Conservation (phyloP, 2,113 vertebrate genomes). For the Rynchops niger region DNA sequence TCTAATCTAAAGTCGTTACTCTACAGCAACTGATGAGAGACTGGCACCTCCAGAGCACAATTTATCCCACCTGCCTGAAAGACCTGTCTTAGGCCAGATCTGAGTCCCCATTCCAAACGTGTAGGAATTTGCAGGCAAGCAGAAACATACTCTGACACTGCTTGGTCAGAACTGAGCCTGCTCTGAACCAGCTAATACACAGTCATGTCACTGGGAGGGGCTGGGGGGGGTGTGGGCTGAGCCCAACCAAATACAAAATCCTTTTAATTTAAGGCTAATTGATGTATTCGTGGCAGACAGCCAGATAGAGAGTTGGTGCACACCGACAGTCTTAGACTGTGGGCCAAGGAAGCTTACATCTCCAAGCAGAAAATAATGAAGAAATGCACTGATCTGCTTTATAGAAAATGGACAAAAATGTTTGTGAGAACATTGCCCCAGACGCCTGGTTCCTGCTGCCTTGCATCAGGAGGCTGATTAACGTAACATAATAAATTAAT, state of each 20-base stretch:
- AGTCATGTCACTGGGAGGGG: background rate
- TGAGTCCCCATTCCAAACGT: background rate
- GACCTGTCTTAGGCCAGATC: background rate
- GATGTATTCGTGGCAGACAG: background rate
- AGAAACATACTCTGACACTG: background rate
- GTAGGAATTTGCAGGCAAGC: background rate
- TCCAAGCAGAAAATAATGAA: background rate
- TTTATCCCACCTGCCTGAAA: background rate
- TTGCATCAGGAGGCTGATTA: background rate
- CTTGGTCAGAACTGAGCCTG: background rate
- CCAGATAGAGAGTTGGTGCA: background rate
- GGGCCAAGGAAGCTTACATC: background rate
- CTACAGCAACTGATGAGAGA: background rate
- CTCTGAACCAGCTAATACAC: background rate
- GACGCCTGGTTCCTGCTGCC: background rate
- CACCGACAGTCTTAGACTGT: background rate
- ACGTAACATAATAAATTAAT: background rate
- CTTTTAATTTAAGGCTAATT: slow-evolving; percentile 50
- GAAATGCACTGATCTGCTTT: background rate
- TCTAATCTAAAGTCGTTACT: background rate
- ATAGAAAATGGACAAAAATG: background rate
- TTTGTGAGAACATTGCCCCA: background rate
- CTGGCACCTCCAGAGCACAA: background rate
- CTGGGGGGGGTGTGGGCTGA: background rate
- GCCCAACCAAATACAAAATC: background rate